A percentile compares a stretch with the other conserved stretches of the same genome.
These are phyloP conservation scores for Himalopsyche anomala DNA, from an alignment of 2,888 invertebrate species.

Conservation along the genomic window DNA sequence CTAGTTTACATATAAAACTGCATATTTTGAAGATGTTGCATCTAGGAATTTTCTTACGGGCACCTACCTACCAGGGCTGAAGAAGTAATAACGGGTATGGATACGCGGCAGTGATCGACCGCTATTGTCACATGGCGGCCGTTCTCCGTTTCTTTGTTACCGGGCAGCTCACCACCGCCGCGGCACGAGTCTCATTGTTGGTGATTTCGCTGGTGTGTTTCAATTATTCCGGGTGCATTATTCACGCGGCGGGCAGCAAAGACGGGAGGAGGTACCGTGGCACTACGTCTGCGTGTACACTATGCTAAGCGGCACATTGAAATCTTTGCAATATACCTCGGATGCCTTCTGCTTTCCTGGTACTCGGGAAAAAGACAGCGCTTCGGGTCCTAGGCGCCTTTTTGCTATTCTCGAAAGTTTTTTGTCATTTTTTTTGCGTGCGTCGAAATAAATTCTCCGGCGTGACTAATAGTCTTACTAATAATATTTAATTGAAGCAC, in stretches of 20 bases:
- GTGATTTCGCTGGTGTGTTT: constrained; percentile 51
- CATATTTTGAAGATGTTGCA: not conserved
- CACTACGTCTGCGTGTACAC: constrained; percentile 9
- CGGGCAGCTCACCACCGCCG: constrained; percentile 37
- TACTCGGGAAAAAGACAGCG: not conserved
- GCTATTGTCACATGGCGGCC: constrained; percentile 38
- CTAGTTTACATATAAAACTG: too few species aligned
- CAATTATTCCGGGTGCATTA: constrained; percentile 60
- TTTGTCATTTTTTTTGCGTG: not conserved
- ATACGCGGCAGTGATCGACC: constrained; percentile 9
- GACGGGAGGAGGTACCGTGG: constrained; percentile 49
- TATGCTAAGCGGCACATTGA: constrained; percentile 9
- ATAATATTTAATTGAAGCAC: constrained; percentile 6
- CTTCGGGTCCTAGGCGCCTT: not conserved
- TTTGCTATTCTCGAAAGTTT: constrained; percentile 15
- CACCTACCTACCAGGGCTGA: not conserved
- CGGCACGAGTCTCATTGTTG: constrained; percentile 54
- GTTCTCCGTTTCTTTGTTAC: constrained; percentile 51
- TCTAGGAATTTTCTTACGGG: not conserved
- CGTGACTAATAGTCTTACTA: not conserved
- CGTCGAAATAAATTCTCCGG: not conserved
- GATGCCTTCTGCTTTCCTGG: constrained; percentile 26
- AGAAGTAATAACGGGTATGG: constrained; percentile 2
- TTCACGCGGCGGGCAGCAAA: constrained; percentile 55
- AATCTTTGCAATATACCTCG: not conserved